Evolutionary conservation across 2,113 vertebrate species (phyloP).

Genomic region (Excalfactoria chinensis): DNA sequence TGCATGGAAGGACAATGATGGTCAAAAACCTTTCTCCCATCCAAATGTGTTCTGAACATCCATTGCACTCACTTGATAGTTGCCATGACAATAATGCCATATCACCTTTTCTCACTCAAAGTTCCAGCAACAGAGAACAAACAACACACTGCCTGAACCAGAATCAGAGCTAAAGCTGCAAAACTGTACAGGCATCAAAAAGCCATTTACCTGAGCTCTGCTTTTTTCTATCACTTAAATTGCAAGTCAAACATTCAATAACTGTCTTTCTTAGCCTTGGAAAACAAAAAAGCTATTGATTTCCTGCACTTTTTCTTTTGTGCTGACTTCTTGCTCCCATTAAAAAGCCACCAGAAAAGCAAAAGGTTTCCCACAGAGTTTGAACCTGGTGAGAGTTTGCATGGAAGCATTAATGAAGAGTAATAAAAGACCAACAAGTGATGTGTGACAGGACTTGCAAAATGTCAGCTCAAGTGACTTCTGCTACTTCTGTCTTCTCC

Average conservation of each 20-base stretch:
- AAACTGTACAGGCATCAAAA: constrained; percentile 7
- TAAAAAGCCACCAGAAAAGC: constrained; percentile 15
- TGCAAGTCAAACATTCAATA: constrained; percentile 40
- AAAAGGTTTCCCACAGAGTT: constrained; percentile 19
- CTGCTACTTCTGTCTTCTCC: constrained; percentile 27
- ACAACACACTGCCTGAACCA: neutral
- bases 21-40: neutral
- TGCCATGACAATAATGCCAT: constrained; percentile 14
- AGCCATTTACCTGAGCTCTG: constrained; percentile 8
- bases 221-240: constrained; percentile 3
- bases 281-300: constrained; percentile 56
- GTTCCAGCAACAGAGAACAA: neutral
- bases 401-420: constrained; percentile 17
- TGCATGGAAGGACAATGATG: neutral
- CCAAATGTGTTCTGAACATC: neutral
- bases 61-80: neutral
- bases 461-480: neutral
- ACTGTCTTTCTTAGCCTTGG: constrained; percentile 3
- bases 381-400: neutral
- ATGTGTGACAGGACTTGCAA: neutral
- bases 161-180: neutral
- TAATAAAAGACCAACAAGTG: constrained; percentile 4
- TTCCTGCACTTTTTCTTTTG: neutral
- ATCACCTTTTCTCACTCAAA: neutral
- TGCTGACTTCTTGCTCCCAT: constrained; percentile 11